Base-by-base conservation (phyloP, 1,140 invertebrate genomes). In the Micrasema longulum region DNA sequence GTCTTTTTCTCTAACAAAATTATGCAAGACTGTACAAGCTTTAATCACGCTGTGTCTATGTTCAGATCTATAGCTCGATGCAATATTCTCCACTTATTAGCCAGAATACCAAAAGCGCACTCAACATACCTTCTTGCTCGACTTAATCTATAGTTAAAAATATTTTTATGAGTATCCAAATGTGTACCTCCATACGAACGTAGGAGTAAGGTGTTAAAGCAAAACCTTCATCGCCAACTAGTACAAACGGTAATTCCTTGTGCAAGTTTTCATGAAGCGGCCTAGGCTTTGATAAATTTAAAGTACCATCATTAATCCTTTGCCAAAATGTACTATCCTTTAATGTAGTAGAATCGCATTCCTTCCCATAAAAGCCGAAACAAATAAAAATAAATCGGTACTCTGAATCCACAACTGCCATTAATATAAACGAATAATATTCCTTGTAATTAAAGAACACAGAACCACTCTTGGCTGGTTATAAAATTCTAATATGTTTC, bases 61-160 rank as follows among this genome's bases (percentile, higher is more conserved):
- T 75, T 55, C 43, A 78, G 70, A 47, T 79, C 70, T 12, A 81
- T 76, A 38, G 36, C 36, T 38, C 36, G 36, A 38, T 38, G 36
- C 5, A 38, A 12, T 38, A 38, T 38, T 38, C 36, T 5, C 36
- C 36, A 38, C 36, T 38, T 38, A 38, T 38, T 38, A 7, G 36
- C 36, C 36, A 38, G 36, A 38, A 38, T 38, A 38, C 36, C 36
- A 38, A 38, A 38, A 38, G 36, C 36, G 36, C 36, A 38, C 74
- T 86, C 83, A 14, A 84, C 76, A 11, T 80, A 77, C 48, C 79
- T 60, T 60, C 80, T 72, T 11, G 79, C 81, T 38, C 79, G 62
- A 73, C 84, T n/a, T n/a, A n/a, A n/a, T n/a, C n/a, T n/a, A n/a
- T n/a, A 86, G 67, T 86, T 84, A 74, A 79, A 85, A 16, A 81